Conservation (phyloP, 2,113 vertebrate genomes). For the Caracal caracal region DNA sequence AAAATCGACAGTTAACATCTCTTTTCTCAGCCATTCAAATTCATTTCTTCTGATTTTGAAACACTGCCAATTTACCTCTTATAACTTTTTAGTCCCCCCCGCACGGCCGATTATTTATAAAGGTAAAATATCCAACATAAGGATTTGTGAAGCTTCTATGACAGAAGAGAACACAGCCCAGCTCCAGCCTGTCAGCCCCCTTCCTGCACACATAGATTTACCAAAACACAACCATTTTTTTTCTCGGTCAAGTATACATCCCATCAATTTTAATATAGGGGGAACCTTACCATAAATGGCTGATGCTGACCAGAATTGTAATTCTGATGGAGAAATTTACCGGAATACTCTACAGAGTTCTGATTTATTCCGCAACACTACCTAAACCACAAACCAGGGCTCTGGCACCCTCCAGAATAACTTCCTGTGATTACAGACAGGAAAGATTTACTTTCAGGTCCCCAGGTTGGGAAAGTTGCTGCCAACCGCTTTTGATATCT, state of each 20-base stretch:
- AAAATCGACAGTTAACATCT: background rate
- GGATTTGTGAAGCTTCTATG: background rate
- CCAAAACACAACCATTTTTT: conserved; percentile 12
- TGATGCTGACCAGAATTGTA: background rate
- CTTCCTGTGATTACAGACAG: background rate
- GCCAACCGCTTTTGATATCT: background rate
- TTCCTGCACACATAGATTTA: background rate
- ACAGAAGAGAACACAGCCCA: background rate
- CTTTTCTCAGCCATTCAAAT: background rate
- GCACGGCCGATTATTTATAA: background rate
- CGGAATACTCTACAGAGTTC: background rate
- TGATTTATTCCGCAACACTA: conserved; percentile 20
- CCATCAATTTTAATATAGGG: conserved; percentile 41
- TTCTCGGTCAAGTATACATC: background rate
- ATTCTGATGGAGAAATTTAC: conserved; percentile 35
- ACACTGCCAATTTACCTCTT: background rate
- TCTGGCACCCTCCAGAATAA: background rate
- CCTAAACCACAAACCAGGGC: background rate
- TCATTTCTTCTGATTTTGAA: background rate
- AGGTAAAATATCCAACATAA: background rate
- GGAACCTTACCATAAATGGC: conserved; percentile 53
- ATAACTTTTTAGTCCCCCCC: background rate
- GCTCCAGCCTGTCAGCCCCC: background rate
- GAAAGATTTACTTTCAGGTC: conserved; percentile 28
- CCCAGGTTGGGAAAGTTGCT: background rate